Base-by-base conservation (phyloP, 2,113 vertebrate genomes). In the Noturus placidus region DNA sequence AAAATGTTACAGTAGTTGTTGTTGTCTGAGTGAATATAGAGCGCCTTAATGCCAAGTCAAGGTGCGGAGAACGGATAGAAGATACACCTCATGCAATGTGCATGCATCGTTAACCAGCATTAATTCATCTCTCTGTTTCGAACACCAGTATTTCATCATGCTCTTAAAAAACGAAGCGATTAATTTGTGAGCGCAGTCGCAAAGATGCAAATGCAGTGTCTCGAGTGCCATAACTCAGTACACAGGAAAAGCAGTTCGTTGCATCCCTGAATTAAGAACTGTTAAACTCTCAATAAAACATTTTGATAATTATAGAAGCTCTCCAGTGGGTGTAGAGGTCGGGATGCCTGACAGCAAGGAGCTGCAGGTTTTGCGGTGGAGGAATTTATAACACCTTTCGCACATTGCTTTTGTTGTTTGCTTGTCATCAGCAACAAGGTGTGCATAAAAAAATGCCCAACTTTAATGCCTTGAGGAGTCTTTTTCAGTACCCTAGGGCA, bases 281-380 rank as follows among this genome's bases (percentile, higher is more conserved):
- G 46, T 78, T 52, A 19, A 77, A 77, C 42, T 27, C 74, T 77
- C 74, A n/a, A 19, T 79, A 79, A 79, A 79, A 54, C 76, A 79
- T 79, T 79, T 30, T 30, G 50, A 54, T 54, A 30, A 54, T 79
- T 79, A 54, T 30, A 8, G 27, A 79, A 54, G 27, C 76, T 76
- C 38, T 78, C 46, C 46, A n/a, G 13, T 20, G 46, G 54, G 27
- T 30, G 50, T 20, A 20, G 50, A 30, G 76, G 50, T 79, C 17
- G 76, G 50, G 50, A 78, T 78, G 76, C 52, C n/a, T 78, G 76
- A 17, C 42, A 11, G 38, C 42, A 25, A 77, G 74, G 50, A 15
- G 25, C 76, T 54, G 14, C 76, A 56, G 76, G 50, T 30, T 79
- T 50, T 79, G 50, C 76, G 20, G 50, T 79, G 76, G 50, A 30